Base-by-base conservation (phyloP, 35 echinoderm and acorn worm species). In the Hemicentrotus pulcherrimus region DNA sequence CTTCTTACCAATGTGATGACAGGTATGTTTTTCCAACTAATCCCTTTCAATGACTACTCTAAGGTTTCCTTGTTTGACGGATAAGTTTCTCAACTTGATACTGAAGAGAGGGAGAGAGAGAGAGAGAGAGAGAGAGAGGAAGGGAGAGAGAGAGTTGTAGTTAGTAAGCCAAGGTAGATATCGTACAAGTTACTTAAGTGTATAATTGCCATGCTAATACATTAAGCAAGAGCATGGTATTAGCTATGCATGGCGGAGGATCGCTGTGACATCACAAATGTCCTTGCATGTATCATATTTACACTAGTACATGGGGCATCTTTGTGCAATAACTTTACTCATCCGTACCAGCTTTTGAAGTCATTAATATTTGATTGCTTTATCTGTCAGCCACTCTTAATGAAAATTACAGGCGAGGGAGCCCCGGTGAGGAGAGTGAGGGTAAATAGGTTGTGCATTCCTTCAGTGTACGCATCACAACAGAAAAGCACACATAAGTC, bases 301-400 rank as follows among this genome's bases (percentile, higher is more conserved):
- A 90, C 88, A 90, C 88, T 90, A 9, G 88, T 90, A 47, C 88
- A 78, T 78, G 65, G 88, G 32, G 19, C 88, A 90, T 35, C 88
- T 86, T 86, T 86, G 86, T 86, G 86, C 32, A 86, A 41, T 90
- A 90, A 90, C 32, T 47, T 90, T 30, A 9, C 88, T 30, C 31
- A 90, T 90, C 32, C 86, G 24, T 18, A 22, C 86, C 88, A 90
- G 88, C 88, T 90, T 90, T 90, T 90, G 88, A 90, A 47, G 32
- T 47, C 88, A 90, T 90, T 90, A 90, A 90, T 90, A 45, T 90
- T 90, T 90, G 88, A 90, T 90, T 90, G 46, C 88, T 90, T 90
- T 90, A 90, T 90, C 88, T 90, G 88, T 90, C 88, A 90, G 88
- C 88, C 32, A 45, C 46, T 90, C 32, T 90, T 90, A 90, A 90